A percentile compares a stretch with the other conserved stretches of the same genome.
phyloP scores from a whole-genome alignment of 2,888 invertebrate species.

The Dorcus parallelipipedus region DNA sequence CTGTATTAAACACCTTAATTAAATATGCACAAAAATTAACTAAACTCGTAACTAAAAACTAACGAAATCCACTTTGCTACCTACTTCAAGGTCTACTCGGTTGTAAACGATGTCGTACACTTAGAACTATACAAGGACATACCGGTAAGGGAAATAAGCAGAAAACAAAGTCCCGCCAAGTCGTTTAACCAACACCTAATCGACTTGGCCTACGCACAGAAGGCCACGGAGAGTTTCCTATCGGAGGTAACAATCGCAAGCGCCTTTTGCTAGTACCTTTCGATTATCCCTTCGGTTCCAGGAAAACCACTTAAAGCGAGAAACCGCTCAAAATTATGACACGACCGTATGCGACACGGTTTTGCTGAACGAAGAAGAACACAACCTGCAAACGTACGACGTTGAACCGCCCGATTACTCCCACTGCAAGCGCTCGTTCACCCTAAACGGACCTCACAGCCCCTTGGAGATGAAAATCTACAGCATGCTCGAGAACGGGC shows the following conservation, averaged over 20 bases:
- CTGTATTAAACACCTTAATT: no score
- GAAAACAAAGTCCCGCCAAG: not conserved
- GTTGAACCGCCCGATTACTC: constrained; percentile 42
- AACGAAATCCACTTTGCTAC: no score
- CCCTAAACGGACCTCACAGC: constrained; percentile 73
- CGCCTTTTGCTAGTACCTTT: not conserved
- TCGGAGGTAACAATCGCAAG: constrained; percentile 58
- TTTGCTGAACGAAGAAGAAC: constrained; percentile 7
- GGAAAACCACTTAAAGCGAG: constrained; percentile 26
- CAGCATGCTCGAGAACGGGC: constrained; percentile 59
- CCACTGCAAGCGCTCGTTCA: constrained; percentile 42
- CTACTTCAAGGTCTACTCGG: constrained; percentile 61
- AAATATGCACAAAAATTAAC: no score
- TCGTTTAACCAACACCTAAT: constrained; percentile 62
- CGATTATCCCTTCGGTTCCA: constrained; percentile 1
- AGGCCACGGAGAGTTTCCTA: constrained; percentile 70
- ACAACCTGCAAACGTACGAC: constrained; percentile 28
- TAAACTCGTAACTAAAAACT: no score
- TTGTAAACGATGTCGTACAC: constrained; percentile 71
- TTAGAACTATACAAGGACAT: constrained; percentile 56
- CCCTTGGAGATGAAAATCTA: constrained; percentile 75
- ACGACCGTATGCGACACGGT: not conserved
- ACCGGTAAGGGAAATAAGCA: constrained; percentile 2
- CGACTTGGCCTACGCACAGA: constrained; percentile 60
- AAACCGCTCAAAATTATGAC: constrained; percentile 20